A percentile compares a stretch with the other conserved stretches of the same genome.
Conservation (phyloP, 2,113 vertebrate genomes). For the Nyctibius bracteatus region DNA sequence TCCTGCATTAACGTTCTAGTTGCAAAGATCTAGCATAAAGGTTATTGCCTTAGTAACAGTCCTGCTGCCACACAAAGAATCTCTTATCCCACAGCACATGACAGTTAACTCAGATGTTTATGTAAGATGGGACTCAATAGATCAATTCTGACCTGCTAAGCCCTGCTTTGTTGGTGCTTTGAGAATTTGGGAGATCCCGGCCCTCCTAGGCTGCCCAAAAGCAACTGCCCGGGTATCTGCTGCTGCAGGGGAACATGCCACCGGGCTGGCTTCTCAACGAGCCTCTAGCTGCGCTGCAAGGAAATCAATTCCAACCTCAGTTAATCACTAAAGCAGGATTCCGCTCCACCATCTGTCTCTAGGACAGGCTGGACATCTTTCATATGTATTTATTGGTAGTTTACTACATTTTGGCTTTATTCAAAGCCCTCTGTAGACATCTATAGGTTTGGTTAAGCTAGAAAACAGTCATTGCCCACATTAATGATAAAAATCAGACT, state of each 20-base stretch:
- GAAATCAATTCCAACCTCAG: neutral
- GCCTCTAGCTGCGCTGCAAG: neutral
- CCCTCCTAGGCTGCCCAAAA: neutral
- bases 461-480: neutral
- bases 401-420: neutral
- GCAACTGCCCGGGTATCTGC: neutral
- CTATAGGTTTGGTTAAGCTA: neutral
- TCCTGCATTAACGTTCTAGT: neutral
- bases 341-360: neutral
- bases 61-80: conserved; percentile 49
- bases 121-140: conserved; percentile 55
- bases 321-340: neutral
- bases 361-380: neutral
- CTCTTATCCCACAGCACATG: conserved; percentile 58
- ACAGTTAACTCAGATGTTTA: conserved; percentile 62
- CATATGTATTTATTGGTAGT: neutral
- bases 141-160: conserved; percentile 48
- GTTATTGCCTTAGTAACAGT: conserved; percentile 23
- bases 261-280: fast-evolving
- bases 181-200: neutral
- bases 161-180: neutral
- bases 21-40: neutral
- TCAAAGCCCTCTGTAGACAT: neutral
- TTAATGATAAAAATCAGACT: neutral
- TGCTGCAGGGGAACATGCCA: neutral